These are phyloP conservation scores for Alaudala cheleensis DNA, from an alignment of 2,113 vertebrate species.

Conservation along the genomic window DNA sequence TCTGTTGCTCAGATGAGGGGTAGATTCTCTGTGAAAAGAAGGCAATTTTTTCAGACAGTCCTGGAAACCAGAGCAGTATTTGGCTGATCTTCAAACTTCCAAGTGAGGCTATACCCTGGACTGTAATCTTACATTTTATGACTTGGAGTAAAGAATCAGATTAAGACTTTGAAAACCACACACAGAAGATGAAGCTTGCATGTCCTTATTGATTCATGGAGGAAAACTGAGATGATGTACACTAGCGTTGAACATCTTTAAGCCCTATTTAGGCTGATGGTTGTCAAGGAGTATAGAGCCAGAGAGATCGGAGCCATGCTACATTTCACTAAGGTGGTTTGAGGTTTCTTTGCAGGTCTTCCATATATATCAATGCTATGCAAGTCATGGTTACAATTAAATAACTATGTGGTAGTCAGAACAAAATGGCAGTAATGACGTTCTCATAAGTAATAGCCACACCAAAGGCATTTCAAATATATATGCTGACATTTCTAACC, in stretches of 20 bases:
- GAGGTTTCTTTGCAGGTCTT: neutral
- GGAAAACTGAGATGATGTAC: neutral
- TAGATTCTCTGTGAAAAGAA: neutral
- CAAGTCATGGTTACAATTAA: neutral
- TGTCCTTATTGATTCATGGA: neutral
- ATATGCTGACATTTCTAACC: conserved; percentile 1
- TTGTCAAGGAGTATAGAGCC: neutral
- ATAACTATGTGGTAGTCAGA: neutral
- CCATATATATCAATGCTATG: neutral
- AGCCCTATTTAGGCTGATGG: neutral
- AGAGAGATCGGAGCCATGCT: neutral
- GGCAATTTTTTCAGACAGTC: neutral
- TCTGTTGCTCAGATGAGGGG: neutral
- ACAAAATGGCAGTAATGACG: neutral
- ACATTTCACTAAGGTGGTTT: neutral
- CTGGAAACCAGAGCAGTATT: neutral
- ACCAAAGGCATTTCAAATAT: neutral
- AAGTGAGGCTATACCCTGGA: neutral
- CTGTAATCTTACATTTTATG: neutral
- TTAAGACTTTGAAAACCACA: neutral
- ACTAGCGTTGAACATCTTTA: neutral
- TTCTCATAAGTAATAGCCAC: neutral
- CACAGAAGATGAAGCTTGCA: neutral
- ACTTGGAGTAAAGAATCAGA: neutral
- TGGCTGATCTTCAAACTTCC: neutral